phyloP scores from a whole-genome alignment of 2,113 vertebrate species.

The Sphyrna mokarran region DNA sequence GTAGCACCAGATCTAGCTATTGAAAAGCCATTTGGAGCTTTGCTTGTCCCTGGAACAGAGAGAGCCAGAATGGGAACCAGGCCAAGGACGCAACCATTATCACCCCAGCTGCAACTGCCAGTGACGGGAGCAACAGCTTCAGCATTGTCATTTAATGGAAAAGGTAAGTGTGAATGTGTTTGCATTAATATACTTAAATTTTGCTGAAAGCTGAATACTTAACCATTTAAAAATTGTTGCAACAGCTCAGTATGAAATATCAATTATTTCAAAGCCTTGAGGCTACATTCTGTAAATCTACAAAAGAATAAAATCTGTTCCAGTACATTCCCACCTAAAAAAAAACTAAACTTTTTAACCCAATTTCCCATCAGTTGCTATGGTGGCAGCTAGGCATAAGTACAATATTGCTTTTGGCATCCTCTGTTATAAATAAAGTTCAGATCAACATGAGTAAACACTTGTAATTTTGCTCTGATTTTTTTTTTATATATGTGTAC shows the following conservation, averaged over 20 bases:
- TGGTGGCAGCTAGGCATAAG: background rate
- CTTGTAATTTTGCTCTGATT: background rate
- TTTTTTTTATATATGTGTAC: background rate
- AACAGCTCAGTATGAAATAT: background rate
- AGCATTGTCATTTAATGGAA: slow-evolving; percentile 66
- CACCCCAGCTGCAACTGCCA: slow-evolving; percentile 62
- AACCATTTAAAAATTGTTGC: background rate
- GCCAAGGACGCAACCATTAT: slow-evolving; percentile 68
- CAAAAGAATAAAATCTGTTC: background rate
- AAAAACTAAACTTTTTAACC: background rate
- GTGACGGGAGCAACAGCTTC: slow-evolving; percentile 69
- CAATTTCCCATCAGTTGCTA: background rate
- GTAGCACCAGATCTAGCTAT: slow-evolving; percentile 81
- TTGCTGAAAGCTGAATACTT: background rate
- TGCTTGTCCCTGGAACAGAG: slow-evolving; percentile 79
- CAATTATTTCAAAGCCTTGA: background rate
- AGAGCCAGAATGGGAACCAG: slow-evolving; percentile 90
- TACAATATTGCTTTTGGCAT: background rate
- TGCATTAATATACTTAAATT: background rate
- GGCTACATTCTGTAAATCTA: background rate
- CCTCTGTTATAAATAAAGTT: background rate
- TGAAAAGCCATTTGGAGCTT: slow-evolving; percentile 71
- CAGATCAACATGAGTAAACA: background rate
- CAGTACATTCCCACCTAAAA: background rate
- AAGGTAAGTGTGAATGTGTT: slow-evolving; percentile 62